Percentiles rank a stretch among this genome's conserved stretches.
phyloP scores from a whole-genome alignment of 2,113 vertebrate species.

The Edolisoma coerulescens region DNA sequence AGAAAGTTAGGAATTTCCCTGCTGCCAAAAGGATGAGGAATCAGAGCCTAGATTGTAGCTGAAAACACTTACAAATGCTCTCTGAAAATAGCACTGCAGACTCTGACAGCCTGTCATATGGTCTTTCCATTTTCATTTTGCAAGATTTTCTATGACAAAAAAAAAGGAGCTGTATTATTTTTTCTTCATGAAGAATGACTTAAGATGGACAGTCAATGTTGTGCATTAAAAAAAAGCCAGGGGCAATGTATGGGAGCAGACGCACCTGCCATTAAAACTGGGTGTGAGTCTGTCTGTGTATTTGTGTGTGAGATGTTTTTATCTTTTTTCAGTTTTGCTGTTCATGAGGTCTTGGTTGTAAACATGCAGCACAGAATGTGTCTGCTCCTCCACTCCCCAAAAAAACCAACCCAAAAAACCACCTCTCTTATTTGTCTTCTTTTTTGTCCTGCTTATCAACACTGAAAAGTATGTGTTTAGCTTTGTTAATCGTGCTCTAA shows the following conservation, averaged over 20 bases:
- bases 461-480: neutral
- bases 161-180: neutral
- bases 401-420: neutral
- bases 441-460: neutral
- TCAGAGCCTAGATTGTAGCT: neutral
- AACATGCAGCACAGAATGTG: rapidly evolving
- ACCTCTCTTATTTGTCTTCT: neutral
- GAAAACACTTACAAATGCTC: neutral
- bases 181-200: neutral
- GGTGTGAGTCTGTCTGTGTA: neutral
- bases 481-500: neutral
- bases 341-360: neutral
- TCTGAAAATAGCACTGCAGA: neutral
- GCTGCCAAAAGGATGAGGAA: neutral
- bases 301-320: neutral
- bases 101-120: neutral
- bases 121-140: neutral
- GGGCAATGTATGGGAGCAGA: neutral
- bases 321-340: neutral
- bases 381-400: too few relatives aligned
- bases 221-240: neutral
- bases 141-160: neutral
- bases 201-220: neutral
- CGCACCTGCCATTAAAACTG: neutral
- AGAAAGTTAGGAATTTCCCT: neutral